phyloP scores from a whole-genome alignment of 2,888 invertebrate genomes.

The Eupithecia abbreviata region DNA sequence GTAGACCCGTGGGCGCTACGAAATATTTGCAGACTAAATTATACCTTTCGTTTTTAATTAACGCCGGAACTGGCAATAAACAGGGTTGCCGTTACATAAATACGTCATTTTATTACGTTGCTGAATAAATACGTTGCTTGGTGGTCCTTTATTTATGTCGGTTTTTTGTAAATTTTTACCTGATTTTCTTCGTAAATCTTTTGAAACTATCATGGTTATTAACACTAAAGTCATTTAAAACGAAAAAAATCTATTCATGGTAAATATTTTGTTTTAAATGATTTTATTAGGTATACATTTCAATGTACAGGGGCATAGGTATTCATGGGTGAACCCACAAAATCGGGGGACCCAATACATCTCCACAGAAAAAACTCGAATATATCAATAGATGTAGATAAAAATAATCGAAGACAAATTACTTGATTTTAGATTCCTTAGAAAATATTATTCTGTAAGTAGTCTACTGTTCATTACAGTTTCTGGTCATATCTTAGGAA shows the following conservation, averaged over 20 bases:
- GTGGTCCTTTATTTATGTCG: neutral
- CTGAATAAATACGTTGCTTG: neutral
- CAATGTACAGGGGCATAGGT: neutral
- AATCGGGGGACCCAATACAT: neutral
- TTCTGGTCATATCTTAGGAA: neutral
- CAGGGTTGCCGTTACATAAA: neutral
- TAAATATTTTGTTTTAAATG: neutral
- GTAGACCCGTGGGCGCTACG: conserved; percentile 38
- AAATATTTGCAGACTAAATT: conserved; percentile 35
- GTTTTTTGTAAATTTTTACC: neutral
- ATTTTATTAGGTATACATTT: neutral
- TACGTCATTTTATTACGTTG: neutral
- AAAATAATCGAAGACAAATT: neutral
- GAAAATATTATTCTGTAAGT: too few species aligned
- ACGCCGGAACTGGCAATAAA: conserved; percentile 19
- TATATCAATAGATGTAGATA: neutral
- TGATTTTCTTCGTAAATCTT: neutral
- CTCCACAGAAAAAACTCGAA: too few species aligned
- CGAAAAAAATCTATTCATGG: too few species aligned
- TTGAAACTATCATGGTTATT: too few species aligned
- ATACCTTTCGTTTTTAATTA: conserved; percentile 31
- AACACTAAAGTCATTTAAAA: too few species aligned
- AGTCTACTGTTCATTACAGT: too few species aligned
- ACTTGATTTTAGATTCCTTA: too few species aligned
- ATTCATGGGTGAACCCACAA: neutral